Evolutionary conservation across 2,113 vertebrate species (phyloP).

Genomic region (Raja brachyura): DNA sequence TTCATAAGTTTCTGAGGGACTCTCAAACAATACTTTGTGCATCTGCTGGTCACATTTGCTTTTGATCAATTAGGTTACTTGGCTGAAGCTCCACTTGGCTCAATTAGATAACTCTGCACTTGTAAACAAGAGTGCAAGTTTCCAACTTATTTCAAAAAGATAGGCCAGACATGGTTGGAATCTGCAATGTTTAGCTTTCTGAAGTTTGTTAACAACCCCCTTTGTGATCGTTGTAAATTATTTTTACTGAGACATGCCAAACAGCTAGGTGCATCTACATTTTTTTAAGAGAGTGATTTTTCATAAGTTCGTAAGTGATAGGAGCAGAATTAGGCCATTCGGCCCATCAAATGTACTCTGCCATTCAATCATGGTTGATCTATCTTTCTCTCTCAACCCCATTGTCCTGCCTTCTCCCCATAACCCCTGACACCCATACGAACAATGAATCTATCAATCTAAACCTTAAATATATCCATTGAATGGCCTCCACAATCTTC

Average conservation of each 20-base stretch:
- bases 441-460: too few species aligned
- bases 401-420: too few species aligned
- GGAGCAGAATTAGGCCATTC: too few species aligned
- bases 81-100: not conserved
- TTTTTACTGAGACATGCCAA: not conserved
- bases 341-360: too few species aligned
- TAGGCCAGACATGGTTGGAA: not conserved
- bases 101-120: not conserved
- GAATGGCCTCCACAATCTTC: too few species aligned
- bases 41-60: not conserved
- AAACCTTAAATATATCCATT: too few species aligned
- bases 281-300: not conserved
- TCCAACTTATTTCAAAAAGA: not conserved
- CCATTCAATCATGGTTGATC: too few species aligned
- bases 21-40: not conserved
- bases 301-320: not conserved
- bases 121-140: not conserved
- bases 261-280: not conserved
- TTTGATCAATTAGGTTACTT: not conserved
- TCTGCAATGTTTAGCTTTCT: not conserved
- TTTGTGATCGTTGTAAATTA: not conserved
- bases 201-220: not conserved
- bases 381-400: too few species aligned
- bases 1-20: not conserved
- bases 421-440: too few species aligned